phyloP scores from a whole-genome alignment of 2,888 invertebrate genomes.

The Chrysopilus asiliformis region DNA sequence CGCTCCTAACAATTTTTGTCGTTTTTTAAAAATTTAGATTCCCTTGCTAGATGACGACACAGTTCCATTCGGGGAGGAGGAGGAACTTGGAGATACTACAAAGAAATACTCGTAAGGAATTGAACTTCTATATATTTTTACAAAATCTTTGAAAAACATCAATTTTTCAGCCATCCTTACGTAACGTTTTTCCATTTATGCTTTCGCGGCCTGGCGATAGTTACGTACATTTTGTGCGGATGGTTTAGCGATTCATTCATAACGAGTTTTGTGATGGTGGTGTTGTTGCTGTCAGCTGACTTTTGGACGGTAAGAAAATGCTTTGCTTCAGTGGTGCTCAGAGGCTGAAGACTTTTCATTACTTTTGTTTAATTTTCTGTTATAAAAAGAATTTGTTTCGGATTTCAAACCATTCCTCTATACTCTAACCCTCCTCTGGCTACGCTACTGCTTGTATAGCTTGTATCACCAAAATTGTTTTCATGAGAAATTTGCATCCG shows the following conservation, averaged over 20 bases:
- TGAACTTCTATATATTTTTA: too few species aligned
- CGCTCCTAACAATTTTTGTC: too few species aligned
- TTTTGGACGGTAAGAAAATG: conserved; percentile 99
- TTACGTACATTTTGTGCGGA: conserved; percentile 81
- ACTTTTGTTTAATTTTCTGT: background rate
- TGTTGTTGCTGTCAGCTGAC: conserved; percentile 86
- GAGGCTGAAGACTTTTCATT: conserved; percentile 25
- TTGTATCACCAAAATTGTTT: too few species aligned
- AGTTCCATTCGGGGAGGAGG: conserved; percentile 75
- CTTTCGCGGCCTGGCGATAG: conserved; percentile 71
- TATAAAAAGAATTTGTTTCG: too few species aligned
- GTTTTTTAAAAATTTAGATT: too few species aligned
- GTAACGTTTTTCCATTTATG: conserved; percentile 84
- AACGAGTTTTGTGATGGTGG: conserved; percentile 84
- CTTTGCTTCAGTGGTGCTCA: too few species aligned
- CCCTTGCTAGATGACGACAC: conserved; percentile 78
- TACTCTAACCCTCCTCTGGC: too few species aligned
- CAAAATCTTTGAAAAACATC: too few species aligned
- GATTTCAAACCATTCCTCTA: too few species aligned
- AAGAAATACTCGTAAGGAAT: conserved; percentile 36
- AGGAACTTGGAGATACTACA: conserved; percentile 37
- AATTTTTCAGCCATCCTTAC: conserved; percentile 86
- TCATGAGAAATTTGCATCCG: too few species aligned
- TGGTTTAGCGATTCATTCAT: conserved; percentile 88
- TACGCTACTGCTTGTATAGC: too few species aligned